Evolutionary conservation across 2,113 vertebrate genomes (phyloP), one percentile per base, ranked within the genome.

Genomic region (Vanacampus margaritifer): DNA sequence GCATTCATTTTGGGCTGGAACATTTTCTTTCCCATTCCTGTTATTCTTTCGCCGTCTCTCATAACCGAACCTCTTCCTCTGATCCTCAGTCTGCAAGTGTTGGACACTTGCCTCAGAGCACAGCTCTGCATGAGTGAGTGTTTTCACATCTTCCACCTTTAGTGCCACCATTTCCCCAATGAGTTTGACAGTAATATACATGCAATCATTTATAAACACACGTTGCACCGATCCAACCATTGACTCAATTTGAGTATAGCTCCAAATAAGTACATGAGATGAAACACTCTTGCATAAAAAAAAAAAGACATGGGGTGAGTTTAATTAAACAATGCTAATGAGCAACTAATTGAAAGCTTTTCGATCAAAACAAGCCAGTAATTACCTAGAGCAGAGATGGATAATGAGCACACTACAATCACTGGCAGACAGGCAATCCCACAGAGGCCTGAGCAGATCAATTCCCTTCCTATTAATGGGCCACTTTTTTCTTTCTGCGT

Each of bases 281-380:
- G 78, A 62, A 62, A 41, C 78, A 67, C 73, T 68, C 71, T 76
- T 64, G 85, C 59, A 64, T 89, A 1, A 46, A 46, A 46, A 87
- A 82, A 88, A 84, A 88, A 85, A 85, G 80, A 78, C 85, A 77
- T 71, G 81, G 84, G 78, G 83, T 84, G 88, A 87, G 85, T 91
- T 91, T 91, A 90, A 90, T 91, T 91, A 91, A 91, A 89, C 85
- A 88, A 90, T 87, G 81, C 85, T 91, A 91, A 91, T 91, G 89
- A 91, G 88, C 84, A 84, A 85, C 81, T 91, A 91, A 91, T 89
- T 88, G 90, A 91, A 87, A 84, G 87, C 86, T 88, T 89, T 88
- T 84, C 79, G 69, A 91, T 91, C 87, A 91, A 89, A 91, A 89
- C 84, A 88, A 88, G 78, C 45, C 75, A 73, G 85, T 88, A 91